Base-by-base conservation (phyloP, 2,113 vertebrate genomes). In the Loxodonta africana region DNA sequence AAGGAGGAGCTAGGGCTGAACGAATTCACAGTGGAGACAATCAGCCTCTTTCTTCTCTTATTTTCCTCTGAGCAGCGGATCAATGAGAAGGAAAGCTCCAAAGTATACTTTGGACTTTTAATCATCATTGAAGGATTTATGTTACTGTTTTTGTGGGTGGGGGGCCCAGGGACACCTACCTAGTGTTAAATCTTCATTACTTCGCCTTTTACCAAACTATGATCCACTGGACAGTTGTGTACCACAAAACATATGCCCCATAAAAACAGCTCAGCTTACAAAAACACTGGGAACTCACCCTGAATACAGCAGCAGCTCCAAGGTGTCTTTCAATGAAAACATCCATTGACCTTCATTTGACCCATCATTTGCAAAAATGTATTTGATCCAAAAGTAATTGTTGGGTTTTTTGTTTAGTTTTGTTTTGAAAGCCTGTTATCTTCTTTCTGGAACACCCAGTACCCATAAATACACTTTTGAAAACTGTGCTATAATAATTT, bases 281-380 rank as follows among this genome's bases (percentile, higher is more conserved):
- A 33, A 30, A 46, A 33, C 1, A 28, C 7, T 5, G 15, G 41
- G 37, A 76, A 76, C 14, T 18, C 74, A 6, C 2, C 10, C 6
- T 37, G 41, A 2, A 8, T 15, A 20, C 0, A 2, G 2, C 15
- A 26, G 20, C 15, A 28, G 23, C 77, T 30, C 12, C 1, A 3
- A 18, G 12, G 15, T 18, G 21, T 20, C 48, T 44, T 25, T 28
- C 20, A 5, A 5, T 23, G 62, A 37, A 86, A 48, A 69, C 9
- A 21, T 5, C 28, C 25, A 7, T 0, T 15, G 33, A 23, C 30
- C 65, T 20, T 48, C 41, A 25, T 26, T 15, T 46, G 25, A 60
- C 14, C 15, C 7, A 28, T 30, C 21, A n/a, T 53, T 74, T 73
- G 30, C n/a, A 82, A 74, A 74, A 77, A 26, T 18, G 25, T 15